Evolutionary conservation across 2,888 invertebrate genomes (phyloP).

Genomic region (Drosophila rellima): DNA sequence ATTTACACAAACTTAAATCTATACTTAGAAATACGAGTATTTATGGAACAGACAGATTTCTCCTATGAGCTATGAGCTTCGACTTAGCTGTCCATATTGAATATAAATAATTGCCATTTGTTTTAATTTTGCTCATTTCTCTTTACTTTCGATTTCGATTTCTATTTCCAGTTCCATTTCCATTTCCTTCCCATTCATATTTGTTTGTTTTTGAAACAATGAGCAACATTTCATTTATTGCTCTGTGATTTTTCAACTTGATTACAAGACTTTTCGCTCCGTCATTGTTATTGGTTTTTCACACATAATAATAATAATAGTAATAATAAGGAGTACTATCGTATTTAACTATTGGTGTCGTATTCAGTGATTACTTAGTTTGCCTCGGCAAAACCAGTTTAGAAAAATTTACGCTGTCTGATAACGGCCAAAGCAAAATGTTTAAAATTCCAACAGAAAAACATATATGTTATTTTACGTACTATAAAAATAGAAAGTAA

Average conservation of each 20-base stretch:
- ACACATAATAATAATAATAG: conserved; percentile 8
- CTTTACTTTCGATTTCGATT: conserved; percentile 11
- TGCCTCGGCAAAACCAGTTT: conserved; percentile 52
- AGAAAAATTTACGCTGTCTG: conserved; percentile 59
- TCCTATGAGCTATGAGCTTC: conserved; percentile 49
- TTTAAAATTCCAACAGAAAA: conserved; percentile 9
- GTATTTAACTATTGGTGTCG: conserved; percentile 54
- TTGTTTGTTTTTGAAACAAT: conserved; percentile 72
- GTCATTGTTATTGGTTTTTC: conserved; percentile 10
- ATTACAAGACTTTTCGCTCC: conserved; percentile 6
- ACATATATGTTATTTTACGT: conserved; percentile 10
- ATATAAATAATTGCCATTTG: conserved; percentile 76
- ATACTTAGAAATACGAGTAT: conserved; percentile 37
- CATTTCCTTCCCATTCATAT: conserved; percentile 20
- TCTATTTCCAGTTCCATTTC: conserved; percentile 1
- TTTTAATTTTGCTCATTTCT: conserved; percentile 37
- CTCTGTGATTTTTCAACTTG: conserved; percentile 14
- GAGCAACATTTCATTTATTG: conserved; percentile 54
- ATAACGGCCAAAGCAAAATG: conserved; percentile 37
- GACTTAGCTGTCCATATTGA: conserved; percentile 59
- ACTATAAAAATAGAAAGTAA: conserved; percentile 17
- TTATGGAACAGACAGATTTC: conserved; percentile 42
- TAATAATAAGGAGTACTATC: conserved; percentile 7
- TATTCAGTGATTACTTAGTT: conserved; percentile 49
- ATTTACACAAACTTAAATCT: conserved; percentile 40